Conservation (phyloP, 2,797 vertebrate species). For the Paratrypauchen microcephalus region DNA sequence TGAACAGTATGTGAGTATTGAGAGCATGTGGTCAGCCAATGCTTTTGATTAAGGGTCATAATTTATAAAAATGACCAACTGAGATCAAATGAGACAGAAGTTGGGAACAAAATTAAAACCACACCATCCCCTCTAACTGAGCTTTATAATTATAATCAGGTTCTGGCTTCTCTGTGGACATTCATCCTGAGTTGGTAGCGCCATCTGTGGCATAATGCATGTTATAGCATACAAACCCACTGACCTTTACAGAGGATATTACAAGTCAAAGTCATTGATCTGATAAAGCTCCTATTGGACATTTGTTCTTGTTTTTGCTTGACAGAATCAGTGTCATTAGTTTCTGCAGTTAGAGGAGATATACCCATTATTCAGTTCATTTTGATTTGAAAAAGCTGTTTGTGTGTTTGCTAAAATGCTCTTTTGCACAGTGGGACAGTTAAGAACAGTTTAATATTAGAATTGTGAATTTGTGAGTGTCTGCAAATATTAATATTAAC, state of each 20-base stretch:
- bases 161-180: neutral
- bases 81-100: neutral
- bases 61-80: neutral
- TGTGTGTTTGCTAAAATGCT: no score
- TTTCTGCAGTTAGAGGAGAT: no score
- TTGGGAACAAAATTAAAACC: neutral
- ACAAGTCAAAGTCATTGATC: conserved; percentile 18
- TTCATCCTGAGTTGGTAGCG: conserved; percentile 18
- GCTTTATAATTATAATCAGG: neutral
- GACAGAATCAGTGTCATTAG: no score
- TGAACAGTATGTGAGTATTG: neutral
- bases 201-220: conserved; percentile 38
- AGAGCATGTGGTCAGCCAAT: no score
- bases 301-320: no score
- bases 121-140: neutral
- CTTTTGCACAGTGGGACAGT: no score
- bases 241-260: conserved; percentile 23
- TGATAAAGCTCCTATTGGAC: neutral
- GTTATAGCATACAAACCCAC: conserved; percentile 30
- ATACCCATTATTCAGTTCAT: no score
- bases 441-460: no score
- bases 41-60: neutral
- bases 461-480: no score
- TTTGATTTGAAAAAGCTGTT: no score
- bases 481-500: no score